These are phyloP conservation scores for Forbesichthys papilliferus DNA, from an alignment of 2,113 vertebrate species.

Conservation along the genomic window DNA sequence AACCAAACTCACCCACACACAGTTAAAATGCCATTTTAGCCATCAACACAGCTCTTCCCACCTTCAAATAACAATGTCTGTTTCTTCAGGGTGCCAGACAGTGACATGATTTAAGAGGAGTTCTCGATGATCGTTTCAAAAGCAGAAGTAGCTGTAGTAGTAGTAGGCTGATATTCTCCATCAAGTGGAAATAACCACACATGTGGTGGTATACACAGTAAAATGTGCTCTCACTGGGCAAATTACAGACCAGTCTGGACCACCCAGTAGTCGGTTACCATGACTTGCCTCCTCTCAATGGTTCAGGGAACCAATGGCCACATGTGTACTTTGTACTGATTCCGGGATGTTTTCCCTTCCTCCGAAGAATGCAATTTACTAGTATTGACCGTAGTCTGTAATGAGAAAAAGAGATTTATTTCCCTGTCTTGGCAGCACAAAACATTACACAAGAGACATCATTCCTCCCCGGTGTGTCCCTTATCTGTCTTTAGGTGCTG, in stretches of 20 bases:
- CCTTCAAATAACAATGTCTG: not conserved
- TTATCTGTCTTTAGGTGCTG: constrained; percentile 1
- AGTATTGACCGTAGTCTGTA: constrained; percentile 38
- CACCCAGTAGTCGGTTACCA: constrained; percentile 23
- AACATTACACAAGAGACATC: constrained; percentile 9
- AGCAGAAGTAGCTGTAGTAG: no score
- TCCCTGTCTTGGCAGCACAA: constrained; percentile 39
- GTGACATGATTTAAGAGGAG: not conserved
- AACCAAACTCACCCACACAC: not conserved
- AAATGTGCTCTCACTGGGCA: not conserved
- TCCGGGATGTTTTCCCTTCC: not conserved
- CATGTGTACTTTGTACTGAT: constrained; percentile 14
- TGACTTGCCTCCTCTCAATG: constrained; percentile 18
- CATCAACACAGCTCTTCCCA: not conserved
- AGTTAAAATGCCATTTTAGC: not conserved
- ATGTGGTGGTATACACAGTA: not conserved
- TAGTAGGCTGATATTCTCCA: no score
- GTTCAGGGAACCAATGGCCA: constrained; percentile 28
- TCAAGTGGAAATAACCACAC: not conserved
- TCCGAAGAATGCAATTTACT: constrained; percentile 34
- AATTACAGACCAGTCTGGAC: constrained; percentile 2
- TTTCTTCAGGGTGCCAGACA: not conserved
- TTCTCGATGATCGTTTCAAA: not conserved
- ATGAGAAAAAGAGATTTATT: constrained; percentile 64
- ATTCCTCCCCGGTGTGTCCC: not conserved